Evolutionary conservation across 2,888 invertebrate species (phyloP), one percentile per base, ranked within the genome.

Genomic region (Sesamia inferens): DNA sequence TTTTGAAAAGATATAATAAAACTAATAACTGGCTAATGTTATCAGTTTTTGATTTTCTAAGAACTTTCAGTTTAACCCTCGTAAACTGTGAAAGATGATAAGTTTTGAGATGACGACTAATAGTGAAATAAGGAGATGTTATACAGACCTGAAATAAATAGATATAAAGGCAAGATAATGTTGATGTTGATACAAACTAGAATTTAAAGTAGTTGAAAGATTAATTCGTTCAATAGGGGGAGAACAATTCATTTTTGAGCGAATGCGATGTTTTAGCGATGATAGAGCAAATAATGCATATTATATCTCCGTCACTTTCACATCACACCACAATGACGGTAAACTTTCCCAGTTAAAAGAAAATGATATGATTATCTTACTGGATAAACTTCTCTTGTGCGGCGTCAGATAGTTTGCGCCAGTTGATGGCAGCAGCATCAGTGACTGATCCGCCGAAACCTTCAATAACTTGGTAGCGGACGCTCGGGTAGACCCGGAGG

Each of bases 371-470:
- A 66, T 84, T 5, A 31, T 68, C 92, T 92, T 89, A 95, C 96
- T 92, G 88, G 64, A 95, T 94, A 5, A 96, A 87, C 10, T 90
- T 85, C 3, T 84, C 88, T 83, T 95, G 94, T 2, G 93, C 88
- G 6, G 84, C 89, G 54, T 93, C 89, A 0, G 97, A 97, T 19
- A 98, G 92, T n/a, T 94, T 96, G 11, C 95, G 93, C 88, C 98
- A 97, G 90, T 98, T 98, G 22, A 98, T 97, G 0, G 97, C 97
- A 5, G 97, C 97, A 0, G 97, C 94, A 71, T 98, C 98, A 0
- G 99, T 99, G 77, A 99, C 98, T 0, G 99, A 98, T 0, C 98
- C 99, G 0, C 99, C 99, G 90, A 98, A 99, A 0, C 99, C 99
- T 78, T 97, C 91, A 39, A 99, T 97, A 39, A 89, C 95, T 92